Percentiles rank a stretch among this genome's conserved stretches.
Evolutionary conservation across 2,888 invertebrate species (phyloP).

Genomic region (Metacarcinus magister): DNA sequence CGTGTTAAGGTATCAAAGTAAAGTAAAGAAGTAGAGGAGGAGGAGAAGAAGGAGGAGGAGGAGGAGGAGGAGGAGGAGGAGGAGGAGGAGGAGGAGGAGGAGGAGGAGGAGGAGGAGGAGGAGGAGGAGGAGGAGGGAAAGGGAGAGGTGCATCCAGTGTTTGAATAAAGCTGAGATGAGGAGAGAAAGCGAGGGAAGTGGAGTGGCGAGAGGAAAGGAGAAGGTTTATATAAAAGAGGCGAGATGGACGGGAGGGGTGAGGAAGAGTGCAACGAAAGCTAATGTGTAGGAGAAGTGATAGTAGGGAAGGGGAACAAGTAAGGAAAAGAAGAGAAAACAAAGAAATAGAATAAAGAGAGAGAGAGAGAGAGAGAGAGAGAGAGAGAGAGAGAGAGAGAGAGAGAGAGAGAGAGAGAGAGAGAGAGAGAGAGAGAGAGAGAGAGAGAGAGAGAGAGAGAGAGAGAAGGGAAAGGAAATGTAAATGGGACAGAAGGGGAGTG

Average conservation of each 20-base stretch:
- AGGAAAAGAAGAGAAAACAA: neutral
- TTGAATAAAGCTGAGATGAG: neutral
- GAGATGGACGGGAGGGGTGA: neutral
- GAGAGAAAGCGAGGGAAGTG: neutral
- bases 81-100: too few species aligned
- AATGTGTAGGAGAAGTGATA: neutral
- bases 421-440: too few species aligned
- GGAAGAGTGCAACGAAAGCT: neutral
- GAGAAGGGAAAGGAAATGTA: neutral
- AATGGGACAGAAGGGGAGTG: too few species aligned
- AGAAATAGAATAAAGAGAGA: neutral
- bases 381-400: conserved; percentile 4
- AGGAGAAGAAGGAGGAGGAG: too few species aligned
- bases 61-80: too few species aligned
- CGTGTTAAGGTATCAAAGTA: neutral
- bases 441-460: neutral
- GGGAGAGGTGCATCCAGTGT: neutral
- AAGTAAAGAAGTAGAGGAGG: neutral
- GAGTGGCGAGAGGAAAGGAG: neutral
- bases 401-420: neutral
- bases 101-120: too few species aligned
- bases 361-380: conserved; percentile 26
- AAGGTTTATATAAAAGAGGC: neutral
- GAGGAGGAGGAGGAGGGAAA: neutral
- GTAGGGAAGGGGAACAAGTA: neutral